Evolutionary conservation across 2,113 vertebrate species (phyloP).

Genomic region (Nansenia antarctica): DNA sequence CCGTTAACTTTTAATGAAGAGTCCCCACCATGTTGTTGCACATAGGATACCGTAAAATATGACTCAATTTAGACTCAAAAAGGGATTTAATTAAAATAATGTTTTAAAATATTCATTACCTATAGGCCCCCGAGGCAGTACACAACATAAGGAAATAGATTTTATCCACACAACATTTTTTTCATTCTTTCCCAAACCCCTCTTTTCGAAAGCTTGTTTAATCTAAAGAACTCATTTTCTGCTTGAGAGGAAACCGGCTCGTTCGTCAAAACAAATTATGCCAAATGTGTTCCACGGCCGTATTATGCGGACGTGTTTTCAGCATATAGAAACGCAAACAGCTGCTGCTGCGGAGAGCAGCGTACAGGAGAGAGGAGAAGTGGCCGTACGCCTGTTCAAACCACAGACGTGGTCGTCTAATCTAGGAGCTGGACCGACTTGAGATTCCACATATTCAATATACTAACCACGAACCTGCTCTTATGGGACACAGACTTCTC

Average conservation of each 20-base stretch:
- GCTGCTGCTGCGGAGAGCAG: too few relatives aligned
- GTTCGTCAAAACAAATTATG: constrained; percentile 81
- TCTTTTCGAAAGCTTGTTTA: constrained; percentile 17
- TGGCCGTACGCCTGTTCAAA: constrained; percentile 1
- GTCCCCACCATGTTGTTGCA: constrained; percentile 69
- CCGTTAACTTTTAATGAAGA: constrained; percentile 92
- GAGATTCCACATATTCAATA: constrained; percentile 16
- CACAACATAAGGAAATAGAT: constrained; percentile 79
- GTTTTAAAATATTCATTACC: constrained; percentile 91
- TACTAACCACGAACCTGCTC: constrained; percentile 17
- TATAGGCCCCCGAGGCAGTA: constrained; percentile 79
- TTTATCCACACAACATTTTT: constrained; percentile 48
- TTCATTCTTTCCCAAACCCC: neutral
- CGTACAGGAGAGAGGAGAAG: neutral
- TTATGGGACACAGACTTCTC: neutral
- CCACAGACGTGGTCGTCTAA: too few relatives aligned
- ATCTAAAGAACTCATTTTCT: constrained; percentile 80
- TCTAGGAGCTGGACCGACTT: constrained; percentile 1
- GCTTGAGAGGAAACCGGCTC: constrained; percentile 69
- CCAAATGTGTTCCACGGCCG: constrained; percentile 35
- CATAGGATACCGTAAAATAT: constrained; percentile 84
- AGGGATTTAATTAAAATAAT: constrained; percentile 91
- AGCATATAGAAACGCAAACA: constrained; percentile 10
- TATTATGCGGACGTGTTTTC: neutral
- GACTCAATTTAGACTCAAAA: constrained; percentile 82